Conservation (phyloP, 1,140 invertebrate genomes). For the Pseudomyrmex sp. region DNA sequence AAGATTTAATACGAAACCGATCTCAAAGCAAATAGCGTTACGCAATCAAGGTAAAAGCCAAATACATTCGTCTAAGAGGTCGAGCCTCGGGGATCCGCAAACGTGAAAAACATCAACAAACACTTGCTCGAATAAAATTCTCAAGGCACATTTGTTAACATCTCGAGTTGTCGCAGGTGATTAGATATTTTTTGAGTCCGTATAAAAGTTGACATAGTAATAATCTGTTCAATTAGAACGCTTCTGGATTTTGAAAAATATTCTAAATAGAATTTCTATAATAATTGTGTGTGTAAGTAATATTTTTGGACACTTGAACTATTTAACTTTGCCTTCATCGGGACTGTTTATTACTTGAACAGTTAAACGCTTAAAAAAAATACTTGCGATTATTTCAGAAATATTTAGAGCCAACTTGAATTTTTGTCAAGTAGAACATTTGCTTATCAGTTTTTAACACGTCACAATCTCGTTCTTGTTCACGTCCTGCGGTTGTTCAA, state of each 20-base stretch:
- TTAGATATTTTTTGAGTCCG: not conserved
- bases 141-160: slow-evolving; percentile 33
- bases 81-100: slow-evolving; percentile 75
- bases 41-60: slow-evolving; percentile 85
- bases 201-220: not conserved
- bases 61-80: slow-evolving; percentile 84
- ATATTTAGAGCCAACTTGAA: not conserved
- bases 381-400: not conserved
- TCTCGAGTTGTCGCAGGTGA: not conserved
- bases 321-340: slow-evolving; percentile 8
- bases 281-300: not conserved
- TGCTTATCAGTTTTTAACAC: not conserved
- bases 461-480: not conserved
- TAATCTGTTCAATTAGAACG: not conserved
- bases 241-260: no score
- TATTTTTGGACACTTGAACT: not conserved
- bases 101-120: slow-evolving; percentile 14
- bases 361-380: not conserved
- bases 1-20: slow-evolving; percentile 84
- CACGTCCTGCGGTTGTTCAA: slow-evolving; percentile 6
- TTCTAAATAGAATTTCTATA: no score
- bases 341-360: not conserved
- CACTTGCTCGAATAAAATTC: not conserved
- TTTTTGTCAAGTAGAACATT: no score
- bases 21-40: slow-evolving; percentile 85